Conservation (phyloP, 1,140 invertebrate genomes). For the Meloidogyne floridensis region DNA sequence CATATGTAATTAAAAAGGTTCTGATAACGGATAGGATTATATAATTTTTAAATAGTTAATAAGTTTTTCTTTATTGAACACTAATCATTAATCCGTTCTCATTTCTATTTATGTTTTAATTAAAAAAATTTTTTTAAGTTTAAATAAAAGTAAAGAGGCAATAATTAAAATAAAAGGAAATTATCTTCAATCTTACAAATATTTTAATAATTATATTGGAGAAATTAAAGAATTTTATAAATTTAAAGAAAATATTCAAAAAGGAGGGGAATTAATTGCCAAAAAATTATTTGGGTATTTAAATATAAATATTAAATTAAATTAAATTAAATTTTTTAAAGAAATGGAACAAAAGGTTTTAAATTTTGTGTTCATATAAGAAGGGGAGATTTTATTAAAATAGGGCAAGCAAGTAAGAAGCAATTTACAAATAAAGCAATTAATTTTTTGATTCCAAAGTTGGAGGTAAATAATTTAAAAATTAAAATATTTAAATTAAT, state of each 20-base stretch:
- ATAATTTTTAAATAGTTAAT: too few species aligned
- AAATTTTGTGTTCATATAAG: constrained; percentile 5
- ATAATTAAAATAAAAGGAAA: background rate
- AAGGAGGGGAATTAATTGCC: background rate
- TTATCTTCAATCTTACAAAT: constrained; percentile 5
- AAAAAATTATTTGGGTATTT: background rate
- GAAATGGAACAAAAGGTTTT: background rate
- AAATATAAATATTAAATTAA: background rate
- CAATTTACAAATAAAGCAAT: constrained; percentile 8
- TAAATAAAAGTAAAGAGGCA: background rate
- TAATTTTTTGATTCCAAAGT: background rate
- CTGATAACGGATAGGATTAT: too few species aligned
- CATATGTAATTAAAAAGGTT: background rate
- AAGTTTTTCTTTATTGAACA: too few species aligned
- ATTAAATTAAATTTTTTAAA: background rate
- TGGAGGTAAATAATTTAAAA: background rate
- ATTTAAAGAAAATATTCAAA: background rate
- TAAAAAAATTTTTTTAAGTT: background rate
- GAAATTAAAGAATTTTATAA: background rate
- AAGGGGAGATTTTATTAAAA: background rate
- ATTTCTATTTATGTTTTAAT: background rate
- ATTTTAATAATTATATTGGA: constrained; percentile 5
- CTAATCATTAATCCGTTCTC: background rate
- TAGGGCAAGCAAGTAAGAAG: constrained; percentile 16
- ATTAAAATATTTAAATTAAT: background rate